A percentile compares a stretch with the other conserved stretches of the same genome.
These are phyloP conservation scores for Oceanodroma tethys DNA, from an alignment of 2,113 vertebrate species.

Conservation along the genomic window DNA sequence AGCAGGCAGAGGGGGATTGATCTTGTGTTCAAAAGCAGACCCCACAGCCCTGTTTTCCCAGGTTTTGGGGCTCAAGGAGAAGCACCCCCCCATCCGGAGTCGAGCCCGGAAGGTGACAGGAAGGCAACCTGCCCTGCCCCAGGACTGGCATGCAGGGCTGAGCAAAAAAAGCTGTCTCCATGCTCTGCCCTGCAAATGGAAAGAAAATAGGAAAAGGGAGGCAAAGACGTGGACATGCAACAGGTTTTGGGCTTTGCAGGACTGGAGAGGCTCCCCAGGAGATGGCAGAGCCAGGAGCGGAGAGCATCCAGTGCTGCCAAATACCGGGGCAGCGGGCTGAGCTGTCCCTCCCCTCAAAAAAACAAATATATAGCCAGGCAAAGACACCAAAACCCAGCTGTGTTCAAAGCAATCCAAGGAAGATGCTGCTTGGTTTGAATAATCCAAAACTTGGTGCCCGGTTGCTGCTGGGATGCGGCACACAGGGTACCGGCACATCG, in stretches of 20 bases:
- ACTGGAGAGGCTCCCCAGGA: background rate
- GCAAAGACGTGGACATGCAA: rapidly evolving
- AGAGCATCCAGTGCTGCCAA: background rate
- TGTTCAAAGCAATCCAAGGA: background rate
- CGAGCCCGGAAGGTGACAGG: background rate
- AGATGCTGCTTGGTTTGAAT: background rate
- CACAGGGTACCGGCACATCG: rapidly evolving
- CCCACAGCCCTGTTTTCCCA: background rate
- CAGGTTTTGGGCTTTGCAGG: background rate
- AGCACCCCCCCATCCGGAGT: rapidly evolving
- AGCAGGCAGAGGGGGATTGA: rapidly evolving
- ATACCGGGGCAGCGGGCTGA: rapidly evolving
- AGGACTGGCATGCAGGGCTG: rapidly evolving
- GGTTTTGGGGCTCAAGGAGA: background rate
- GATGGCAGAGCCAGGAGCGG: rapidly evolving
- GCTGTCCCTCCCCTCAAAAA: background rate
- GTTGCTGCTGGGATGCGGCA: background rate
- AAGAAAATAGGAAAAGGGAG: background rate
- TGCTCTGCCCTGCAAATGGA: background rate
- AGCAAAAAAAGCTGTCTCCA: background rate
- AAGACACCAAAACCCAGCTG: background rate
- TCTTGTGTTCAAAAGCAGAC: background rate
- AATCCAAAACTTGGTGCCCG: background rate
- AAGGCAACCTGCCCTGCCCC: background rate
- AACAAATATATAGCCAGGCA: background rate